phyloP scores from a whole-genome alignment of 2,888 invertebrate species.

The Nymphalis urticae region DNA sequence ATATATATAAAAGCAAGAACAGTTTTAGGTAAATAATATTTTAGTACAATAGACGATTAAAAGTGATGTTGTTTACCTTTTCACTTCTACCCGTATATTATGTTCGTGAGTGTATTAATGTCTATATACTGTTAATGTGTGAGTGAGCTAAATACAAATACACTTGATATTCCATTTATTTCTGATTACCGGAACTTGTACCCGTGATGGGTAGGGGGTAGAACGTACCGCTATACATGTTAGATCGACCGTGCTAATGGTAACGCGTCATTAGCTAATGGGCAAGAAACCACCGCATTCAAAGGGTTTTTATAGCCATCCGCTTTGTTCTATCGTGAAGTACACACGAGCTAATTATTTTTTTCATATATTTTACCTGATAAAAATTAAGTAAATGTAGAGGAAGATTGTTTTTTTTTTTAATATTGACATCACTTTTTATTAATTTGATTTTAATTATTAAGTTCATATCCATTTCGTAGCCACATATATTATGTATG shows the following conservation, averaged over 20 bases:
- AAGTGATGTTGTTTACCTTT: no score
- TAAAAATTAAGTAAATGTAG: not conserved
- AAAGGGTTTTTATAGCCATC: slow-evolving; percentile 28
- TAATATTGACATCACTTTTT: not conserved
- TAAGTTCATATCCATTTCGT: not conserved
- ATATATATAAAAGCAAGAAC: no score
- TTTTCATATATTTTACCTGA: not conserved
- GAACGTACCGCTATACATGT: not conserved
- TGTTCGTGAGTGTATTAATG: no score
- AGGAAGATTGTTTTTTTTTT: no score
- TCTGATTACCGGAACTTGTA: slow-evolving; percentile 1
- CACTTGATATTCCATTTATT: not conserved
- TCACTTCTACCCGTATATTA: no score
- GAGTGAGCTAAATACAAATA: no score
- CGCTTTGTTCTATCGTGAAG: slow-evolving; percentile 3
- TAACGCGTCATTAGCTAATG: slow-evolving; percentile 51
- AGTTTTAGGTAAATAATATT: no score
- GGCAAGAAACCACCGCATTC: slow-evolving; percentile 45
- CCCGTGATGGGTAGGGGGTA: no score
- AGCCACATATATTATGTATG: no score
- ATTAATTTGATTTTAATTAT: not conserved
- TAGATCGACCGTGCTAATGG: slow-evolving; percentile 39
- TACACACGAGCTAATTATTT: slow-evolving; percentile 23
- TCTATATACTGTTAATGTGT: no score
- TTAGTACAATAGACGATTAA: no score